Percentiles rank a stretch among this genome's conserved stretches.
Evolutionary conservation across 37 sponge, comb jelly and placozoan genomes (phyloP).

Genomic region (Spongilla lacustris): DNA sequence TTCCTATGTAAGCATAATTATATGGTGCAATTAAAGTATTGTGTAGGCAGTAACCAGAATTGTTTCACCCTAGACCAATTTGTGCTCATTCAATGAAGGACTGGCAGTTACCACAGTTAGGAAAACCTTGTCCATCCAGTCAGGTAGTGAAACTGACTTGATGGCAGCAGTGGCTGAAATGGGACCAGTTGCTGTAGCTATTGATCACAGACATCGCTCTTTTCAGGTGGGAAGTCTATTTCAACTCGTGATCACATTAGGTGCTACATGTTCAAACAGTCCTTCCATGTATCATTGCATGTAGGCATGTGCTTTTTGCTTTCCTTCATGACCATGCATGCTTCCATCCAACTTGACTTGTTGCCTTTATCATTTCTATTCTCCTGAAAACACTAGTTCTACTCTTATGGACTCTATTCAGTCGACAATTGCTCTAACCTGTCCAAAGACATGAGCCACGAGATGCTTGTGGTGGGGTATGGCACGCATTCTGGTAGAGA

Average conservation of each 20-base stretch:
- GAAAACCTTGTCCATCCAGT: constrained; percentile 17
- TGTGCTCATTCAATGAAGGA: constrained; percentile 3
- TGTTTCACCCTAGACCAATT: neutral
- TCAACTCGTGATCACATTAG: no score
- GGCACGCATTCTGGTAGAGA: neutral
- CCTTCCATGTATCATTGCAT: neutral
- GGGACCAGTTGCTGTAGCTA: constrained; percentile 47
- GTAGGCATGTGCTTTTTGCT: neutral
- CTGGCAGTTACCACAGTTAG: constrained; percentile 14
- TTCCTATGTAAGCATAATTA: neutral
- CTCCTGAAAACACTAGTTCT: neutral
- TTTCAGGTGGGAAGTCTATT: no score
- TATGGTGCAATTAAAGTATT: neutral
- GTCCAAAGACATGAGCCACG: neutral
- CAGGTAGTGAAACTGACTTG: constrained; percentile 34
- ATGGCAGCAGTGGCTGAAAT: constrained; percentile 33
- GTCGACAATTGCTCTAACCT: neutral
- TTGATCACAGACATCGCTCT: constrained; percentile 26
- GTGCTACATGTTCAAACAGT: no score
- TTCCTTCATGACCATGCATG: neutral
- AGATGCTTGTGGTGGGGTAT: neutral
- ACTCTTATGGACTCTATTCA: neutral
- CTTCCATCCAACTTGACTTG: no score
- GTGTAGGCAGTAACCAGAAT: neutral
- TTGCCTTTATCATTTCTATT: neutral